Evolutionary conservation across 2,113 vertebrate genomes (phyloP).

Genomic region (Phylloscopus whistleri): DNA sequence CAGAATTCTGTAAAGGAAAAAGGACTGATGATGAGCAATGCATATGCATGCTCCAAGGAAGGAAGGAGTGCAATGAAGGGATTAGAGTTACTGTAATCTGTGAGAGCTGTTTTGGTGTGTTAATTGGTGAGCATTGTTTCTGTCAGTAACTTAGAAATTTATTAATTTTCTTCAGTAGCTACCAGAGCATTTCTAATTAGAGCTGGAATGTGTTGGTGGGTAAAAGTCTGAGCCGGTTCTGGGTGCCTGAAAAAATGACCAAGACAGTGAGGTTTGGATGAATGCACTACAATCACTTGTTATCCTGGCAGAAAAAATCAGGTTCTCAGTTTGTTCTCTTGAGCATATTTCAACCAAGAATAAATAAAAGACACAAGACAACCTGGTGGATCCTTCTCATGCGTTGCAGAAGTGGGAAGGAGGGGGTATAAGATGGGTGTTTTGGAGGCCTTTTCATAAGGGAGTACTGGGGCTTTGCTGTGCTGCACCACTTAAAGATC

Average conservation of each 20-base stretch:
- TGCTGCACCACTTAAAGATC: not conserved
- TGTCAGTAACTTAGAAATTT: not conserved
- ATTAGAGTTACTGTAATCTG: not conserved
- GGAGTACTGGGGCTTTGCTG: not conserved
- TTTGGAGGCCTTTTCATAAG: not conserved
- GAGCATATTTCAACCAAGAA: not conserved
- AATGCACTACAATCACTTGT: not conserved
- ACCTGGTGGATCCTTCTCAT: not conserved
- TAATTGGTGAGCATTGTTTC: not conserved
- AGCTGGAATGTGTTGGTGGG: not conserved
- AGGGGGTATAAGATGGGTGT: not conserved
- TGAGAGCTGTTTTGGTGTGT: not conserved
- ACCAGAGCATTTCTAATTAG: not conserved
- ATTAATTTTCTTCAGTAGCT: not conserved
- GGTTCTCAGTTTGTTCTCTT: not conserved
- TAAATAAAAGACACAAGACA: not conserved
- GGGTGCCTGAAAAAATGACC: not conserved
- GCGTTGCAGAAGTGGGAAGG: not conserved
- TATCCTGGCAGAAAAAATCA: not conserved
- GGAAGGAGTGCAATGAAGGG: rapidly evolving
- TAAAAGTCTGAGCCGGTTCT: not conserved
- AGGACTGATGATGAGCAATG: not conserved
- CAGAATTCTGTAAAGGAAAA: not conserved
- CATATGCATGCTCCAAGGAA: rapidly evolving
- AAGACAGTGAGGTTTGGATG: not conserved